Evolutionary conservation across 1,140 invertebrate genomes (phyloP).

Genomic region (Cyclina sinensis): DNA sequence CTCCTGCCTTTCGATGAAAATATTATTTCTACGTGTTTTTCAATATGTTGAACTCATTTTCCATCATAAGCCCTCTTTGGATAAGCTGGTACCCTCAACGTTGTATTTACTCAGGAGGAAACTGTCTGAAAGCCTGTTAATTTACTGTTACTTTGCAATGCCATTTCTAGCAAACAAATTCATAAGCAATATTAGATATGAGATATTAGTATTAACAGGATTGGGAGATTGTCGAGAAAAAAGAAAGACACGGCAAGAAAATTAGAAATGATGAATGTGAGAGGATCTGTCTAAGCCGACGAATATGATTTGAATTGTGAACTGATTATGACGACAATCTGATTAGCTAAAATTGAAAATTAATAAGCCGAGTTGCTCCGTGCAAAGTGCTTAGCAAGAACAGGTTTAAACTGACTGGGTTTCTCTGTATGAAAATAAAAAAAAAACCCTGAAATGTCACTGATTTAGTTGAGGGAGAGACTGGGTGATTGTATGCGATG

Average conservation of each 20-base stretch:
- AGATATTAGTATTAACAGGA: constrained; percentile 51
- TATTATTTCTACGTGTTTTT: constrained; percentile 59
- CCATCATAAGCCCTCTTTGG: constrained; percentile 26
- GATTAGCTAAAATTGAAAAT: constrained; percentile 66
- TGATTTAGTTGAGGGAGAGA: too few relatives aligned
- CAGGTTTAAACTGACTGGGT: not conserved
- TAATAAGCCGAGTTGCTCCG: constrained; percentile 44
- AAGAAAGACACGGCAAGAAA: not conserved
- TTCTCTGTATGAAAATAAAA: too few relatives aligned
- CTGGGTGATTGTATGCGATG: too few relatives aligned
- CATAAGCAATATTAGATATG: constrained; percentile 67
- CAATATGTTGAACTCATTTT: constrained; percentile 59
- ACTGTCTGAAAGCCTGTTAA: constrained; percentile 38
- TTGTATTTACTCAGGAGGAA: constrained; percentile 59
- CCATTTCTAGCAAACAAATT: constrained; percentile 57
- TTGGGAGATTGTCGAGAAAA: not conserved
- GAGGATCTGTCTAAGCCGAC: constrained; percentile 29
- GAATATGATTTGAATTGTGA: constrained; percentile 58
- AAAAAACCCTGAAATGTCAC: too few relatives aligned
- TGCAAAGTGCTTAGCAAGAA: constrained; percentile 33
- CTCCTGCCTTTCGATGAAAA: constrained; percentile 38
- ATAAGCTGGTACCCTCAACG: constrained; percentile 16
- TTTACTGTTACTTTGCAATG: constrained; percentile 31
- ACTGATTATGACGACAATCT: constrained; percentile 50
- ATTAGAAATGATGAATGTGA: constrained; percentile 29